A percentile compares a stretch with the other conserved stretches of the same genome.
phyloP scores from a whole-genome alignment of 1,140 invertebrate genomes.

The Augochlora pura region DNA sequence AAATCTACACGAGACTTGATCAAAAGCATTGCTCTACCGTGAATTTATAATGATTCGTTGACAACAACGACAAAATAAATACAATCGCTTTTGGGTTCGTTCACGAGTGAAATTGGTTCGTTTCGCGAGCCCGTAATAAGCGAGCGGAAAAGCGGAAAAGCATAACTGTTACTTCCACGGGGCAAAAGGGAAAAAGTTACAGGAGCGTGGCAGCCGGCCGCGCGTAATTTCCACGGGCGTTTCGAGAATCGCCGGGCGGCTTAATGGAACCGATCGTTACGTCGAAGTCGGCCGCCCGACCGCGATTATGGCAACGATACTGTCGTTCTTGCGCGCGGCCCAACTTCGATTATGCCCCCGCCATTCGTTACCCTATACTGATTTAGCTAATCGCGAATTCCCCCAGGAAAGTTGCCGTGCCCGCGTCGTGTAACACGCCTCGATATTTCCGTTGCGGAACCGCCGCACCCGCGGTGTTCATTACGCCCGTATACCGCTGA shows the following conservation, averaged over 20 bases:
- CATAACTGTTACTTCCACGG: neutral
- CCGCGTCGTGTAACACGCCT: neutral
- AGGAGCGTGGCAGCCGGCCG: neutral
- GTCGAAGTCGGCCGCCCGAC: neutral
- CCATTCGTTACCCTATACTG: neutral
- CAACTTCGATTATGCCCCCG: neutral
- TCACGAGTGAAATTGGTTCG: too few relatives aligned
- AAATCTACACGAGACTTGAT: too few relatives aligned
- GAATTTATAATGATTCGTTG: too few relatives aligned
- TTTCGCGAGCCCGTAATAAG: neutral
- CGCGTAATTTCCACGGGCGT: neutral
- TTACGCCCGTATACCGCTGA: neutral
- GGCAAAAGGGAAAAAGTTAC: neutral
- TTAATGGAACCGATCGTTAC: constrained; percentile 5
- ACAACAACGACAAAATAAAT: too few relatives aligned
- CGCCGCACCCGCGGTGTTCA: neutral
- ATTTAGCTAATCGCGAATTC: constrained; percentile 16
- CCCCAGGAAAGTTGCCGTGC: neutral
- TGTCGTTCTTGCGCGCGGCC: too few relatives aligned
- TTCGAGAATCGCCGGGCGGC: neutral
- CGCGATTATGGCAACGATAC: neutral
- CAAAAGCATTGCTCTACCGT: too few relatives aligned
- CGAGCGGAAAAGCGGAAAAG: neutral
- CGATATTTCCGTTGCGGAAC: neutral
- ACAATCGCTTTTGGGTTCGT: too few relatives aligned